phyloP scores from a whole-genome alignment of 1,140 invertebrate species.

The Leptinotarsa texana region DNA sequence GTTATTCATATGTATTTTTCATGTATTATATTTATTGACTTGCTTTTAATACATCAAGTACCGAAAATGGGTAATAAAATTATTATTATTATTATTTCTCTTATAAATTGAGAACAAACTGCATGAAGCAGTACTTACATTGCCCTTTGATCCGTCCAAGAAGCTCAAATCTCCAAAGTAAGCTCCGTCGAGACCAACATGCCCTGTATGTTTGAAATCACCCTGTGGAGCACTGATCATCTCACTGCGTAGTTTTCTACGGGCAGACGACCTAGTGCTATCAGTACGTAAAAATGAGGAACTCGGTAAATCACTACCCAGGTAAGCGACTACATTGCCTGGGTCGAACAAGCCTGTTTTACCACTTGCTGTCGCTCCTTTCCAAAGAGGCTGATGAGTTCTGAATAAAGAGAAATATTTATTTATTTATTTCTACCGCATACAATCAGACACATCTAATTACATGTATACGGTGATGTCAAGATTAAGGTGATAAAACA shows the following conservation, averaged over 20 bases:
- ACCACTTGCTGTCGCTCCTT: conserved; percentile 80
- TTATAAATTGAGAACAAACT: too few relatives aligned
- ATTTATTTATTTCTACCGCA: too few relatives aligned
- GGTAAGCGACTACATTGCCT: conserved; percentile 83
- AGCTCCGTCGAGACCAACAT: conserved; percentile 94
- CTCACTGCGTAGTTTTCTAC: conserved; percentile 77
- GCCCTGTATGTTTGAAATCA: conserved; percentile 93
- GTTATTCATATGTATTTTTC: too few relatives aligned
- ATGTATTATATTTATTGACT: too few relatives aligned
- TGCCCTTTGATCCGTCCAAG: conserved; percentile 67
- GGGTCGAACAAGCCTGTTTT: conserved; percentile 91
- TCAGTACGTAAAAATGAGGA: conserved; percentile 58
- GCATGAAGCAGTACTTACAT: conserved; percentile 53
- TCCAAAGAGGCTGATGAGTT: conserved; percentile 69
- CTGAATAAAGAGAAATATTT: conserved; percentile 30
- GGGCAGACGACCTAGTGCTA: conserved; percentile 63
- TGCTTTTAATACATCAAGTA: too few relatives aligned
- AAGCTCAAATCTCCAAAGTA: conserved; percentile 95
- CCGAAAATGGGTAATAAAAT: too few relatives aligned
- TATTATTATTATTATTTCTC: too few relatives aligned
- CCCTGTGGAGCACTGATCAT: conserved; percentile 98
- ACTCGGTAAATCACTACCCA: conserved; percentile 77
- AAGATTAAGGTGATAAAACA: too few relatives aligned
- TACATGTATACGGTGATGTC: too few relatives aligned
- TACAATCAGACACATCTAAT: too few relatives aligned